Evolutionary conservation across 2,888 invertebrate species (phyloP).

Genomic region (Agrenia bidenticulata): DNA sequence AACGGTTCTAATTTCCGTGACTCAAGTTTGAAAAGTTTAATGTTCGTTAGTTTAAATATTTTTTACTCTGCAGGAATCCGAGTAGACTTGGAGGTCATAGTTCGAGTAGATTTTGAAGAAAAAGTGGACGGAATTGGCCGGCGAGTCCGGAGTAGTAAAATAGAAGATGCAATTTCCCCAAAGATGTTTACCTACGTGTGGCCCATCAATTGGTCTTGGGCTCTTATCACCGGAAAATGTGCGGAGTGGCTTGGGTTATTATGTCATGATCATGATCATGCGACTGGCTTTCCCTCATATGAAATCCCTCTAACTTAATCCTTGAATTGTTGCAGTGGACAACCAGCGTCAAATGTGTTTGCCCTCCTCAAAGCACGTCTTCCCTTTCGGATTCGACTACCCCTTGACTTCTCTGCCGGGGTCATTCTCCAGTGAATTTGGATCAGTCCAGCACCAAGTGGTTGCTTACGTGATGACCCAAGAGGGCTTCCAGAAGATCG

Average conservation of each 20-base stretch:
- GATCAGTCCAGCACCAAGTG: slow-evolving; percentile 33
- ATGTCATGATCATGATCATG: too few species aligned
- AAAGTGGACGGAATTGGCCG: slow-evolving; percentile 28
- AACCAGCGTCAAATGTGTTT: slow-evolving; percentile 31
- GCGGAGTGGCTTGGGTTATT: too few species aligned
- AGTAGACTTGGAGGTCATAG: slow-evolving; percentile 35
- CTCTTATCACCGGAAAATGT: slow-evolving; percentile 41
- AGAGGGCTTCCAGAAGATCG: slow-evolving; percentile 25
- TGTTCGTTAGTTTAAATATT: background rate
- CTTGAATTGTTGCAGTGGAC: slow-evolving; percentile 20
- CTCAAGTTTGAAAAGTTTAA: background rate
- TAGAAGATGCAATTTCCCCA: slow-evolving; percentile 29
- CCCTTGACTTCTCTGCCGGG: slow-evolving; percentile 30
- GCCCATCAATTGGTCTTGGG: slow-evolving; percentile 43
- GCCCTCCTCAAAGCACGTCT: slow-evolving; percentile 37
- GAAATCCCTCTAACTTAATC: background rate
- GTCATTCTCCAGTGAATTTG: slow-evolving; percentile 29
- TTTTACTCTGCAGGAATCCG: slow-evolving; percentile 40
- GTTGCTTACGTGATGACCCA: slow-evolving; percentile 32
- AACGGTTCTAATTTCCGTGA: background rate
- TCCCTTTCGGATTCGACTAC: slow-evolving; percentile 36
- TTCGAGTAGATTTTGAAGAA: slow-evolving; percentile 30
- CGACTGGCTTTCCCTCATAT: background rate
- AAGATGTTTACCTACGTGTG: slow-evolving; percentile 38
- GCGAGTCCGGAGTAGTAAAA: background rate